Evolutionary conservation across 2,888 invertebrate genomes (phyloP), one percentile per base, ranked within the genome.

Genomic region (Athrips mouffetella): DNA sequence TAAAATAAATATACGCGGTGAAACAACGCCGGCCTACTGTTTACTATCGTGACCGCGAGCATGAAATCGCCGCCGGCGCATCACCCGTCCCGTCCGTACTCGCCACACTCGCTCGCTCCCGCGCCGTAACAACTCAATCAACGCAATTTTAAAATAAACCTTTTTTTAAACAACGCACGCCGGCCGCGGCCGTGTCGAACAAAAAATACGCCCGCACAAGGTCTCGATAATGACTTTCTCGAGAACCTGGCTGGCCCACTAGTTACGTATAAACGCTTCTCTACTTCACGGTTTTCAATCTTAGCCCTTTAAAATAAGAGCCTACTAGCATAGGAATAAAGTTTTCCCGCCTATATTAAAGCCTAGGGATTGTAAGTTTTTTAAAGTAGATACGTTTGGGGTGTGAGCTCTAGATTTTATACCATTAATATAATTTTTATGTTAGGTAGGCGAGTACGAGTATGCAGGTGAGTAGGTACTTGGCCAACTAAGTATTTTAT

Each of bases 111-210:
- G 58, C 63, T 52, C 59, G 63, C 62, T 65, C 66, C 65, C 56
- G 67, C 20, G 20, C 66, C 75, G 75, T 82, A 81, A 84, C 83
- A 83, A 81, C 85, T 85, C 83, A 85, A 85, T 84, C 84, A 84
- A 78, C 77, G 79, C 76, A 77, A 73, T 79, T 81, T 80, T 76
- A 76, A 80, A 79, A 81, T 79, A 76, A 80, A 75, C 73, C 62
- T 73, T 81, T 79, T 37, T 80, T 78, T 67, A 68, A 71, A 66
- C 65, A 64, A 59, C 61, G 67, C 68, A 70, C 67, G 67, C 62
- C 68, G 68, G 66, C 67, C 67, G 70, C 65, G 60, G 65, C 37
- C 67, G 69, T 61, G 65, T 46, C 58, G 54, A 58, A 70, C 65
- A 70, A 75, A 83, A 83, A 81, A 80, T 78, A 76, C 63, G 64